A percentile compares a stretch with the other conserved stretches of the same genome.
Evolutionary conservation across 2,888 invertebrate species (phyloP).

Genomic region (Yponomeuta evonymella): DNA sequence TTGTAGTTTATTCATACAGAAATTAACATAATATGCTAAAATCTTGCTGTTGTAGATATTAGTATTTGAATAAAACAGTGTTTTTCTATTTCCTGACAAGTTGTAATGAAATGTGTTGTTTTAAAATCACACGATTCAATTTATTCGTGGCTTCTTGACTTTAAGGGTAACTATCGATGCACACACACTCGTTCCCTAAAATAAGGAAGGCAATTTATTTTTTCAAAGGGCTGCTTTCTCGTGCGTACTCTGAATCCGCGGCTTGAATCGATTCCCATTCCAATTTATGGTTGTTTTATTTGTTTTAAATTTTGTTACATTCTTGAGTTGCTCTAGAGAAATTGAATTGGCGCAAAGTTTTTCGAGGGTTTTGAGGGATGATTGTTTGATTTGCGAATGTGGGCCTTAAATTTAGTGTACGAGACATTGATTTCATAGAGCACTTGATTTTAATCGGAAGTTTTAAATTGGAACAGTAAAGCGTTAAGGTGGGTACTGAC

Average conservation of each 20-base stretch:
- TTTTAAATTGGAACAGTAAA: no score
- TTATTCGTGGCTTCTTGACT: background rate
- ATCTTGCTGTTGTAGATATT: no score
- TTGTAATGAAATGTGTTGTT: no score
- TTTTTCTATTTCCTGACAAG: no score
- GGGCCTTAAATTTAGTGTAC: background rate
- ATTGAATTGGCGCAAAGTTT: background rate
- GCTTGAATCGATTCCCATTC: conserved; percentile 1
- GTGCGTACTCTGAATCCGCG: background rate
- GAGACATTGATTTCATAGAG: background rate
- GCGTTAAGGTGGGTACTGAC: no score
- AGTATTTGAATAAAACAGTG: no score
- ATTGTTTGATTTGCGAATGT: conserved; percentile 6
- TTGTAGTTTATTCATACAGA: no score
- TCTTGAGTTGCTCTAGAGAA: background rate
- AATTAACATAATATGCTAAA: no score
- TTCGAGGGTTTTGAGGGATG: background rate
- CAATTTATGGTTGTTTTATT: background rate
- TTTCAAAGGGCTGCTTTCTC: background rate
- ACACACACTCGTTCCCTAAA: conserved; percentile 8
- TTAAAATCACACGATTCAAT: no score
- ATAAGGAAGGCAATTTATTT: conserved; percentile 9
- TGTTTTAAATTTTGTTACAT: background rate
- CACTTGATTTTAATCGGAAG: no score
- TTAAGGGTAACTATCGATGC: conserved; percentile 2